Evolutionary conservation across 2,113 vertebrate species (phyloP), one percentile per base, ranked within the genome.

Genomic region (Corydoras maculifer): DNA sequence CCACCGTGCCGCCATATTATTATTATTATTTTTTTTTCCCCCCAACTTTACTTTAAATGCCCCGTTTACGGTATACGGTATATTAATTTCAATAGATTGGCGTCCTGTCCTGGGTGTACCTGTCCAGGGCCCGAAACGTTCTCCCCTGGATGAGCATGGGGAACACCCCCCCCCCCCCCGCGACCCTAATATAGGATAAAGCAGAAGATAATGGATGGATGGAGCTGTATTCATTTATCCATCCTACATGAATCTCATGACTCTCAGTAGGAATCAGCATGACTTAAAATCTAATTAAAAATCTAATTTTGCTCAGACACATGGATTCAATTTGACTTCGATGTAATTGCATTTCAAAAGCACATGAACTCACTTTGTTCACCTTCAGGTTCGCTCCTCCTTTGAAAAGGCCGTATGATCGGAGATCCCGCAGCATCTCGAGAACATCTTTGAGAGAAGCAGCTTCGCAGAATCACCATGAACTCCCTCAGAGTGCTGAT

Each of bases 391-490:
- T 63, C 32, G 18, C 59, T 48, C 65, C 65, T 50, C 66, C 32
- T 63, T 74, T 50, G 5, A 50, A 64, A 12, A 68, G 3, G 5
- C 58, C 25, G 14, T 9, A 58, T 10, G 14, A 62, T 50, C 10
- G 32, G 30, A 64, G 54, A 51, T 29, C 35, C 11, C 50, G 43
- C 65, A 62, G 32, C n/a, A 69, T 50, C 65, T n/a, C 43, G 58
- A n/a, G 30, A 59, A 62, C 18, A 69, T n/a, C 25, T 68, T 5
- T n/a, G 14, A 43, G 35, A 69, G 62, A 14, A 18, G 30, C 29
- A 54, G 30, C 58, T 58, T 15, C 55, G 62, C 13, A 29, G 9
- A 29, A 32, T 55, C 4, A 66, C 29, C 70, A 82, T 82, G 81
- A 77, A 29, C 58, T 35, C 30, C 58, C 64, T 73, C 32, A 59